phyloP scores from a whole-genome alignment of 2,113 vertebrate species.

The Python bivittatus region DNA sequence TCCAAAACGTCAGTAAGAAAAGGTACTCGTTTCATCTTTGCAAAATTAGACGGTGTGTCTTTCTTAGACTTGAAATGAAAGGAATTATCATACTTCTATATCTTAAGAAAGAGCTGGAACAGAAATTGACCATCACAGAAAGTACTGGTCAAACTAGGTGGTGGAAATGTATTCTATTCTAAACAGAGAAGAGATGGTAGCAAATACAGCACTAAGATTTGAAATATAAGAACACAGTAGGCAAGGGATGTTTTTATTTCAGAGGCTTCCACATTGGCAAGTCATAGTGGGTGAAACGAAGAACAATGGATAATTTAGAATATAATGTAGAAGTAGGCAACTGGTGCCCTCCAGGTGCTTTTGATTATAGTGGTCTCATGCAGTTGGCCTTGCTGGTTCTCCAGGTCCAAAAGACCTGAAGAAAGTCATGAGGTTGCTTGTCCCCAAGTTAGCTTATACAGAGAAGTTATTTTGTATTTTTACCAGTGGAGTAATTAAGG shows the following conservation, averaged over 20 bases:
- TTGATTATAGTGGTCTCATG: not conserved
- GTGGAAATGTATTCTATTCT: not conserved
- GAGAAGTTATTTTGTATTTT: not conserved
- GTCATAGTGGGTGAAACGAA: not conserved
- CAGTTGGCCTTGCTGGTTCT: not conserved
- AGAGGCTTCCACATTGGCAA: not conserved
- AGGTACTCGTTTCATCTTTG: not conserved
- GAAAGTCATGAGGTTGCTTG: not conserved
- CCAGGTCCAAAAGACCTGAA: no score
- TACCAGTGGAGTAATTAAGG: not conserved
- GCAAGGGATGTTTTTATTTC: not conserved
- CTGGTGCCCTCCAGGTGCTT: not conserved
- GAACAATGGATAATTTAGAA: not conserved
- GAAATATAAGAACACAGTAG: not conserved
- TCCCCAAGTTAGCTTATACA: not conserved
- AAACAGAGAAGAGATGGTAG: not conserved
- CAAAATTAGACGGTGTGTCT: not conserved
- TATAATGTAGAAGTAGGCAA: not conserved
- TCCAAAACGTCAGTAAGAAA: not conserved
- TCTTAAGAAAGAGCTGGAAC: not conserved
- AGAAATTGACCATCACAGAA: not conserved
- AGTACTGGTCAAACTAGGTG: not conserved
- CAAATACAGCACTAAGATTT: not conserved
- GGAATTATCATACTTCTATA: not conserved
- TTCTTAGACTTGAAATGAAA: not conserved